A percentile compares a stretch with the other conserved stretches of the same genome.
phyloP scores from a whole-genome alignment of 1,140 invertebrate species.

The Nomia melanderi region DNA sequence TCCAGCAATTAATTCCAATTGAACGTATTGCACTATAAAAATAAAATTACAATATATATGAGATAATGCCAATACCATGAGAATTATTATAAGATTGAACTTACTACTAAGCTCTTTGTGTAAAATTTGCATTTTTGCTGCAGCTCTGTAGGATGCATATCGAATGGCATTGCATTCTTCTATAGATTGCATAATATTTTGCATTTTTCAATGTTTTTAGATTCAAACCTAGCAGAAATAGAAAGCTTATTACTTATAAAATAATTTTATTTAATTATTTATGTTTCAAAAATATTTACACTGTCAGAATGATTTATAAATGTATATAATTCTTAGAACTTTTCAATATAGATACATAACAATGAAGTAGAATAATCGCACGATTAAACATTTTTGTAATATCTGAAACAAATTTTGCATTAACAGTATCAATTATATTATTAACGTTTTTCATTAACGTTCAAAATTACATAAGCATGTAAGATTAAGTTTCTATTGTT shows the following conservation, averaged over 20 bases:
- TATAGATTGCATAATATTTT: slow-evolving; percentile 70
- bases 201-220: slow-evolving; percentile 64
- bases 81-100: slow-evolving; percentile 52
- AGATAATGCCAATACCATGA: slow-evolving; percentile 2
- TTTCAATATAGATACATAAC: not conserved
- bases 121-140: slow-evolving; percentile 87
- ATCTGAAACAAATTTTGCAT: slow-evolving; percentile 6
- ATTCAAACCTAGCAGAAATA: slow-evolving; percentile 42
- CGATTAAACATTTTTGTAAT: not conserved
- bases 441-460: not conserved
- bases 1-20: slow-evolving; percentile 79
- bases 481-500: not conserved
- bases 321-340: not conserved
- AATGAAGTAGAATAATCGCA: not conserved
- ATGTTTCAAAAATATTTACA: slow-evolving; percentile 11
- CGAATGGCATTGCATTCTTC: slow-evolving; percentile 86
- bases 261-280: not conserved
- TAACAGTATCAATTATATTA: not conserved
- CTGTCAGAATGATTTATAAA: not conserved
- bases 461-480: not conserved
- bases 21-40: slow-evolving; percentile 82
- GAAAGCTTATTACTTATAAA: not conserved
- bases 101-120: slow-evolving; percentile 83
- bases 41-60: slow-evolving; percentile 27
- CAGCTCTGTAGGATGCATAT: slow-evolving; percentile 89